Evolutionary conservation across 2,888 invertebrate species (phyloP), one percentile per base, ranked within the genome.

Genomic region (Schizotus pectinicornis): DNA sequence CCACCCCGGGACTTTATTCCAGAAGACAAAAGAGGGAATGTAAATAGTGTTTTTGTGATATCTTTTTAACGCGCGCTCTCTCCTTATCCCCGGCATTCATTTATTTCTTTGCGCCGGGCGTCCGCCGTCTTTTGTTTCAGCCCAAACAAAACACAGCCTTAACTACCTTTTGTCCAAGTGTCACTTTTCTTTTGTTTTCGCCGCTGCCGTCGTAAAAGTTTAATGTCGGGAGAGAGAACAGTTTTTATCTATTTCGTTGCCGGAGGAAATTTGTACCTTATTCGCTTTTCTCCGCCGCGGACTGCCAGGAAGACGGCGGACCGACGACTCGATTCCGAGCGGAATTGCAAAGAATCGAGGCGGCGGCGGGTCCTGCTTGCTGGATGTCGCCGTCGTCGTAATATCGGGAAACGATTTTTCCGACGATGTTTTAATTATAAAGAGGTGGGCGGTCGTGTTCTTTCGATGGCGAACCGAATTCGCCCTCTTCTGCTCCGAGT

Each of bases 31-130:
- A 76, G 77, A 70, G 71, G 73, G 77, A 78, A 79, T 79, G 78
- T 78, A 79, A 79, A 79, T 79, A 78, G 78, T 75, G 79, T 79
- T 79, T 79, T 79, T 79, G 79, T 78, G 77, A 78, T 79, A 79
- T 79, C 79, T 79, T 79, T 79, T 79, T 79, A 79, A 79, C 77
- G 77, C 66, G 64, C 64, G 64, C 22, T 22, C 22, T 22, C 73
- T 74, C 74, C 75, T 75, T 75, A 76, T 75, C 75, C 71, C 61
- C 68, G 69, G 74, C 76, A 77, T 78, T 78, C 78, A 79, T 78
- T 79, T 78, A 78, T 78, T 78, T 78, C 78, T 79, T 78, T 78
- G 77, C 73, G 52, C 47, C 51, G 64, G 71, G 70, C 72, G 74
- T 74, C 76, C 77, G 77, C 76, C 77, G 77, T 78, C 77, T 77